Evolutionary conservation across 2,113 vertebrate species (phyloP).

Genomic region (Megaleporinus macrocephalus): DNA sequence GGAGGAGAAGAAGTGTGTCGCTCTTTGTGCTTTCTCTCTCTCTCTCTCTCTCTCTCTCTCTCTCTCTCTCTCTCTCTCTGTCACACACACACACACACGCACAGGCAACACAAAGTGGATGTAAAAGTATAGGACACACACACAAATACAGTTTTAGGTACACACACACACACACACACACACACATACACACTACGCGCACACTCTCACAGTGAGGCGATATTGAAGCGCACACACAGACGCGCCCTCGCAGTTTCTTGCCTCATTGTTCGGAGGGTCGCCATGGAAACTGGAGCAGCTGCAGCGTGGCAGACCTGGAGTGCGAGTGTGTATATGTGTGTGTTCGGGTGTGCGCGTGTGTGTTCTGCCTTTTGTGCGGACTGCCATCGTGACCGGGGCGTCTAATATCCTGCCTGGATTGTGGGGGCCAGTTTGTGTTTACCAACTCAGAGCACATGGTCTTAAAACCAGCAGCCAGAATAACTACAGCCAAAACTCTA

Average conservation of each 20-base stretch:
- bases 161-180: slow-evolving; percentile 65
- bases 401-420: slow-evolving; percentile 76
- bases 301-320: slow-evolving; percentile 84
- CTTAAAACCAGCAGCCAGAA: slow-evolving; percentile 39
- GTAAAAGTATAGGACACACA: slow-evolving; percentile 67
- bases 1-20: slow-evolving; percentile 41
- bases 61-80: slow-evolving; percentile 41
- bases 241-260: slow-evolving; percentile 73
- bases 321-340: slow-evolving; percentile 70
- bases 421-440: slow-evolving; percentile 88
- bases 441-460: slow-evolving; percentile 92
- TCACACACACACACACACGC: too few species aligned
- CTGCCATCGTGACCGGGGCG: slow-evolving; percentile 80
- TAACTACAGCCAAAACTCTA: slow-evolving; percentile 79
- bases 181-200: slow-evolving; percentile 67
- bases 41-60: slow-evolving; percentile 44
- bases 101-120: slow-evolving; percentile 51
- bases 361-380: slow-evolving; percentile 73
- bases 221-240: slow-evolving; percentile 60
- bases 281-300: slow-evolving; percentile 93
- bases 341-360: slow-evolving; percentile 69
- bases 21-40: slow-evolving; percentile 42
- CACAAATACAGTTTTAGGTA: slow-evolving; percentile 51
- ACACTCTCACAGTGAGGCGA: slow-evolving; percentile 59
- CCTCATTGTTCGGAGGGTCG: slow-evolving; percentile 86